Evolutionary conservation across 2,113 vertebrate species (phyloP).

Genomic region (Phalacrocorax carbo): DNA sequence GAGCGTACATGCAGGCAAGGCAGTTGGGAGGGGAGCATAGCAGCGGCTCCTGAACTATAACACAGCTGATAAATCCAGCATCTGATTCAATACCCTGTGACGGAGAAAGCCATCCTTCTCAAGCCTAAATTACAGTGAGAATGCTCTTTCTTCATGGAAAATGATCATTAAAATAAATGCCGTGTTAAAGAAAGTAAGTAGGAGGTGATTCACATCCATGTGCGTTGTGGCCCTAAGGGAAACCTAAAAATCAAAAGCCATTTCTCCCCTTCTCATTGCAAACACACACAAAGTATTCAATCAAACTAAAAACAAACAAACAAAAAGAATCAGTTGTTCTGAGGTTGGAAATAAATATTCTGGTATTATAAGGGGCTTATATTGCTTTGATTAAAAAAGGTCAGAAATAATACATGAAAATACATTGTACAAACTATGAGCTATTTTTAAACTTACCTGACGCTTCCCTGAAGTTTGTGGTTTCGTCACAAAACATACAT

Average conservation of each 20-base stretch:
- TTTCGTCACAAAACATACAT: background rate
- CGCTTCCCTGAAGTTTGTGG: background rate
- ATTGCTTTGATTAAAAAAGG: background rate
- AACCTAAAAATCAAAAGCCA: background rate
- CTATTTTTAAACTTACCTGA: constrained; percentile 24
- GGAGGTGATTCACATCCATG: background rate
- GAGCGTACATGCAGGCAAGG: background rate
- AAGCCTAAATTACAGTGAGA: background rate
- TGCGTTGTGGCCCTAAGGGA: background rate
- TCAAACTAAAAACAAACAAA: background rate
- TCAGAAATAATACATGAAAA: background rate
- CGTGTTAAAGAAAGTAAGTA: background rate
- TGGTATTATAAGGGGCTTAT: background rate
- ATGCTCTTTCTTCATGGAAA: background rate
- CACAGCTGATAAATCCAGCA: background rate
- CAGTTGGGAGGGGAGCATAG: background rate
- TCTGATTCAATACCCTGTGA: background rate
- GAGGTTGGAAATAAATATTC: background rate
- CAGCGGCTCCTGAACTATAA: background rate
- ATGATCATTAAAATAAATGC: background rate
- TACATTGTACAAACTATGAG: background rate
- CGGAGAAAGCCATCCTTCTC: background rate
- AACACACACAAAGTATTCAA: background rate
- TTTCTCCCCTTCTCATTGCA: background rate
- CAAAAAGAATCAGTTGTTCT: background rate